Conservation (phyloP, 2,113 vertebrate species). For the Pelobates fuscus region DNA sequence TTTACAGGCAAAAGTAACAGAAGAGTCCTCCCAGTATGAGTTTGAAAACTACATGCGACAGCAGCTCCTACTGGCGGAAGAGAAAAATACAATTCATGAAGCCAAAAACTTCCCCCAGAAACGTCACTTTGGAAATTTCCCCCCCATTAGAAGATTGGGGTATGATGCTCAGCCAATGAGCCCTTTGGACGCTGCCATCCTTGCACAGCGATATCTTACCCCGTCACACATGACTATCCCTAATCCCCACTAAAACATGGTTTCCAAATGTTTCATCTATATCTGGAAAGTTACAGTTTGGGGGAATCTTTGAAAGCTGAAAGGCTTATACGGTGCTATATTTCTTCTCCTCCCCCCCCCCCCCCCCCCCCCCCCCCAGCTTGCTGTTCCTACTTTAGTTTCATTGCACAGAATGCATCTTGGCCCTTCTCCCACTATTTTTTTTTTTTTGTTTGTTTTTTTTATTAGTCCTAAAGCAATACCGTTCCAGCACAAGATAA, state of each 20-base stretch:
- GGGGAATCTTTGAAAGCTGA: constrained; percentile 18
- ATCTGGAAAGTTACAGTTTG: constrained; percentile 1
- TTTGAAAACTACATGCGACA: constrained; percentile 99
- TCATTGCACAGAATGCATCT: constrained; percentile 19
- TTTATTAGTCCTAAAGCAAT: constrained; percentile 37
- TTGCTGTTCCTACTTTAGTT: background rate
- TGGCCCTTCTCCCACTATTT: background rate
- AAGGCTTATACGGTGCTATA: constrained; percentile 43
- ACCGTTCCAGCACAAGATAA: constrained; percentile 43
- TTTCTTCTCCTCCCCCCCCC: background rate
- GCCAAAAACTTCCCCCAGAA: constrained; percentile 90
- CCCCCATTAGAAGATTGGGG: constrained; percentile 89
- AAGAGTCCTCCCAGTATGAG: constrained; percentile 97
- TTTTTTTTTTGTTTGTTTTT: no score
- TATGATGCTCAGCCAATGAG: constrained; percentile 94
- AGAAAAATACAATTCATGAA: constrained; percentile 94
- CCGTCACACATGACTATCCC: constrained; percentile 27
- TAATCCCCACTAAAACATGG: constrained; percentile 24
- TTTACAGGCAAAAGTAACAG: constrained; percentile 83
- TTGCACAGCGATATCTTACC: constrained; percentile 89
- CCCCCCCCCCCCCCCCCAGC: background rate
- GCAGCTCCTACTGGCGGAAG: constrained; percentile 94
- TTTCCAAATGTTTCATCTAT: background rate
- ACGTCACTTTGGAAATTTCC: constrained; percentile 87
- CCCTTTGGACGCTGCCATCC: constrained; percentile 90